Evolutionary conservation across 2,113 vertebrate species (phyloP).

Genomic region (Pomatostomus ruficeps): DNA sequence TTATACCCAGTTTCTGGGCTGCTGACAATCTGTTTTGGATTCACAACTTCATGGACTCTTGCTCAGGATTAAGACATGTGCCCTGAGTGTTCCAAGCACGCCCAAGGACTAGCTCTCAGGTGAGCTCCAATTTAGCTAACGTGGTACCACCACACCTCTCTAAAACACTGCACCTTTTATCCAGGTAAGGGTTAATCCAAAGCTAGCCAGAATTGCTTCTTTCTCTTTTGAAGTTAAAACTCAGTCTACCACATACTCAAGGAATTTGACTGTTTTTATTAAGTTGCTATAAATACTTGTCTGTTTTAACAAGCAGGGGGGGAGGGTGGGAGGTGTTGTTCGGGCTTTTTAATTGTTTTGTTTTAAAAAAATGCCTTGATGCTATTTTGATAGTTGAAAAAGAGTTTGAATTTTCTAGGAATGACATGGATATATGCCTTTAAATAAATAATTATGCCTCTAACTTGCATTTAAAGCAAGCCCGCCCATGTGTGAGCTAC

Average conservation of each 20-base stretch:
- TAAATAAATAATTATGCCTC: background rate
- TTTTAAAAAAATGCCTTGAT: background rate
- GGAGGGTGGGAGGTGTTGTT: too few relatives aligned
- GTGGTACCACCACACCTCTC: background rate
- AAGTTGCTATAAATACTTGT: background rate
- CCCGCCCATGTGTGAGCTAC: background rate
- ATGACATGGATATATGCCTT: background rate
- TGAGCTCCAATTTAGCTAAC: background rate
- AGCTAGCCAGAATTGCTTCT: background rate
- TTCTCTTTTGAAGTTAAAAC: background rate
- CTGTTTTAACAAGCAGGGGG: background rate
- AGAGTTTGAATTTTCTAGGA: background rate
- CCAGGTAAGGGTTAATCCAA: background rate
- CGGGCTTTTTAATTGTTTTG: background rate
- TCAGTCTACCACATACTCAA: background rate
- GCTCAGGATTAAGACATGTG: background rate
- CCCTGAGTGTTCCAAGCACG: background rate
- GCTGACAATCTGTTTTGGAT: rapidly evolving
- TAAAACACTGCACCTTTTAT: background rate
- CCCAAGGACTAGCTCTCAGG: background rate
- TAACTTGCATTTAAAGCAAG: background rate
- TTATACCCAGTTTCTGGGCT: background rate
- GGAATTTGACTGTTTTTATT: background rate
- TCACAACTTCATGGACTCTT: background rate
- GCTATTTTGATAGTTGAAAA: background rate